phyloP scores from a whole-genome alignment of 2,888 invertebrate species.

The Entomobrya proxima region DNA sequence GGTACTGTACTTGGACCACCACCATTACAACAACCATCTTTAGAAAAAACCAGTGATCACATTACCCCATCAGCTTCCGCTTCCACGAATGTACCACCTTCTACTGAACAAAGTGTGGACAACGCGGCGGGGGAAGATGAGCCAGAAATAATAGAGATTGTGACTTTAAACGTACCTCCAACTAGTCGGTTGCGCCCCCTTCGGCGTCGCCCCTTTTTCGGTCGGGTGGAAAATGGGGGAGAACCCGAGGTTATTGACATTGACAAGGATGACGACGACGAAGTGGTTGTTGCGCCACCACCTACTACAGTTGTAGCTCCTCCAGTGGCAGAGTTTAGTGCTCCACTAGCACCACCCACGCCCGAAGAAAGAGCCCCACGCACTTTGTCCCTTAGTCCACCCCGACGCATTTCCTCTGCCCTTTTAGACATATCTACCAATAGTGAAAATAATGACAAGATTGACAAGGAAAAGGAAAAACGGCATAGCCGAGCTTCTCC shows the following conservation, averaged over 20 bases:
- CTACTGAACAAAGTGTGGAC: background rate
- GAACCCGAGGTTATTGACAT: constrained; percentile 62
- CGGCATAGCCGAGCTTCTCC: background rate
- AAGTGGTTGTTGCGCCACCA: background rate
- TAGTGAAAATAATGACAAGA: constrained; percentile 12
- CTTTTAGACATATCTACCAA: background rate
- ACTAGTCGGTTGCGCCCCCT: constrained; percentile 31
- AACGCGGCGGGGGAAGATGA: constrained; percentile 16
- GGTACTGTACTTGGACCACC: background rate
- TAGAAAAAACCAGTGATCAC: background rate
- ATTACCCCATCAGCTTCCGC: background rate
- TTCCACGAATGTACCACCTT: background rate
- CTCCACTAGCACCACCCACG: background rate
- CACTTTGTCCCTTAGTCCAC: constrained; percentile 18
- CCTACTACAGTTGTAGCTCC: background rate
- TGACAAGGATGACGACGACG: constrained; percentile 49
- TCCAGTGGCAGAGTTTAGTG: background rate
- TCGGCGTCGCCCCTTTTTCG: constrained; percentile 35
- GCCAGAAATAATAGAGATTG: constrained; percentile 63
- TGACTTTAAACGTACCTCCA: constrained; percentile 52
- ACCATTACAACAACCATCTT: background rate
- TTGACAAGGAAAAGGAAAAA: background rate
- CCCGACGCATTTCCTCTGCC: background rate
- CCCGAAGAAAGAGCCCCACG: background rate
- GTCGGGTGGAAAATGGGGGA: constrained; percentile 46